Conservation (phyloP, 2,888 invertebrate species). For the Automeris io region DNA sequence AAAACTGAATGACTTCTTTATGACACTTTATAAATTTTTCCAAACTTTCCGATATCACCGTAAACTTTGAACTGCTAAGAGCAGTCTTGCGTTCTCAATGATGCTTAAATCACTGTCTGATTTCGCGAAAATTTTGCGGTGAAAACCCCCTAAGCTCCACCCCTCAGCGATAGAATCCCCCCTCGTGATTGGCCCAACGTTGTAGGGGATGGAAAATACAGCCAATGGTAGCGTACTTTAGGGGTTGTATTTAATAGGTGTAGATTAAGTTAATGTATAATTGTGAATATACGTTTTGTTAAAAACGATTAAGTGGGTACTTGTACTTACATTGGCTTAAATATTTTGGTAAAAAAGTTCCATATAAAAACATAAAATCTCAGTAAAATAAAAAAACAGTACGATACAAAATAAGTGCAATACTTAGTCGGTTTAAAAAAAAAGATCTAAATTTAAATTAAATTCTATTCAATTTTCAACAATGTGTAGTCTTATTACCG, state of each 20-base stretch:
- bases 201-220: constrained; percentile 57
- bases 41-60: constrained; percentile 29
- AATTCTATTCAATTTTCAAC: no score
- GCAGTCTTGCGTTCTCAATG: constrained; percentile 35
- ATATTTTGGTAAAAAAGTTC: no score
- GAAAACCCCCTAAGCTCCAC: constrained; percentile 69
- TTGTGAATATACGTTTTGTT: constrained; percentile 59
- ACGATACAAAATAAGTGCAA: no score
- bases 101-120: constrained; percentile 52
- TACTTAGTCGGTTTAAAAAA: no score
- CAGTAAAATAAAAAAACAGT: no score
- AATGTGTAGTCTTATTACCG: no score
- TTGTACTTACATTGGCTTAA: no score
- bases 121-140: constrained; percentile 49
- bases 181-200: constrained; percentile 47
- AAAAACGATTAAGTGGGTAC: constrained; percentile 56
- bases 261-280: constrained; percentile 71
- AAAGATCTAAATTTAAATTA: no score
- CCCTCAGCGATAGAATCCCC: constrained; percentile 41
- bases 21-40: constrained; percentile 9
- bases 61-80: constrained; percentile 23
- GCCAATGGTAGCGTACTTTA: constrained; percentile 46
- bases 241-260: constrained; percentile 66
- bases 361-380: no score
- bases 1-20: no score